Evolutionary conservation across 2,888 invertebrate genomes (phyloP), one percentile per base, ranked within the genome.

Genomic region (Caradrina kadenii): DNA sequence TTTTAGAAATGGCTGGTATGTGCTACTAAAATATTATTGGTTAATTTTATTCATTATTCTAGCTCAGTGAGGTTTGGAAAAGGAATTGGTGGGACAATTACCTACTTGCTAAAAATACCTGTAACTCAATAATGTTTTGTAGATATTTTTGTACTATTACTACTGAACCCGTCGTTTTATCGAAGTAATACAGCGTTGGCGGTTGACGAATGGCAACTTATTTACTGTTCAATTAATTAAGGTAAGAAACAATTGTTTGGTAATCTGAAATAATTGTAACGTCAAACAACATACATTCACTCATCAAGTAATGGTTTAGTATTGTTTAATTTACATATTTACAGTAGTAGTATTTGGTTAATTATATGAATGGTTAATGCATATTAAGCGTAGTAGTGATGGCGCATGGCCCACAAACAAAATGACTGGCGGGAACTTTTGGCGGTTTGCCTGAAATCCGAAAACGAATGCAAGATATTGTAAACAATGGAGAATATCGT

Each of bases 1-100:
- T 88, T 91, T 88, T 90, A 90, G 91, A 87, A 66, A 60, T 73
- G 82, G 73, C 86, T 83, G 83, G 83, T 81, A 81, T 73, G 75
- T 69, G 68, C 69, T 42, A 59, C 60, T 76, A 65, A 67, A 79
- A 69, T 78, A 79, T 81, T 80, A 84, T 76, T 78, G 69, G 39
- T 66, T 52, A 70, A 76, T 58, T 72, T 76, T 69, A 63, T 74
- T 77, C 50, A 70, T 76, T 69, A 61, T 74, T 77, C 50, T 69
- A 59, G 31, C 56, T 70, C 22, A 62, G 48, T 62, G 13, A 55
- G 48, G 64, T 60, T 67, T 54, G 53, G 76, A 77, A 78, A 81
- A 73, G 67, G 68, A 54, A 60, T 53, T 48, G 7, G 42, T 64
- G 4, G 42, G 45, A 60, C 3, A 59, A 60, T 21, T 26, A 65